Percentiles rank a stretch among this genome's conserved stretches.
Evolutionary conservation across 2,797 vertebrate genomes (phyloP).

Genomic region (Manis javanica): DNA sequence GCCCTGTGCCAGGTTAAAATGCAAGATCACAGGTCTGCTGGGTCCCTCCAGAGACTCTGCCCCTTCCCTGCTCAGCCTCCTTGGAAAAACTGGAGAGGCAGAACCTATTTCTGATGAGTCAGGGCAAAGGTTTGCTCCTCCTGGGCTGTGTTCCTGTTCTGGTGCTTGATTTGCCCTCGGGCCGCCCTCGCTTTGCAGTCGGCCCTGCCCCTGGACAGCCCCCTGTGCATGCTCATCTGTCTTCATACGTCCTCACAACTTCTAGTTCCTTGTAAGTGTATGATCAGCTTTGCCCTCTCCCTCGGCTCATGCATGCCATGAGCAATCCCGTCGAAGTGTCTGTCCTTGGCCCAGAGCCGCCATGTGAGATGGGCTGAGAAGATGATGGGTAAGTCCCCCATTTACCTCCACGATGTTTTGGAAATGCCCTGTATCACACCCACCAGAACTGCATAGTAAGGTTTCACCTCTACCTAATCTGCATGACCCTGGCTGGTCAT

Average conservation of each 20-base stretch:
- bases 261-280: neutral
- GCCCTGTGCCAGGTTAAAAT: conserved; percentile 47
- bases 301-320: neutral
- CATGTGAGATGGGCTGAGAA: neutral
- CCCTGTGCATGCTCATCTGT: too few relatives aligned
- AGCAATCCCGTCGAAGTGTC: neutral
- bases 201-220: too few relatives aligned
- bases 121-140: neutral
- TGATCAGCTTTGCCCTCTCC: neutral
- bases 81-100: neutral
- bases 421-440: neutral
- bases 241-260: neutral
- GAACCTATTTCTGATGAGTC: neutral
- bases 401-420: neutral
- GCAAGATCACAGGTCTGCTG: neutral
- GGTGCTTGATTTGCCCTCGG: neutral
- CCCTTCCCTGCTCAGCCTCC: neutral
- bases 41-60: neutral
- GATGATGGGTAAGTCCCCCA: neutral
- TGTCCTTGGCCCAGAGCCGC: neutral
- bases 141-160: neutral
- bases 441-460: neutral
- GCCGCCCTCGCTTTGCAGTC: neutral
- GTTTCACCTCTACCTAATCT: neutral
- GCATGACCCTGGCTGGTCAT: neutral